These are phyloP conservation scores for Cenopis cana DNA, from an alignment of 2,888 invertebrate species.

Conservation along the genomic window DNA sequence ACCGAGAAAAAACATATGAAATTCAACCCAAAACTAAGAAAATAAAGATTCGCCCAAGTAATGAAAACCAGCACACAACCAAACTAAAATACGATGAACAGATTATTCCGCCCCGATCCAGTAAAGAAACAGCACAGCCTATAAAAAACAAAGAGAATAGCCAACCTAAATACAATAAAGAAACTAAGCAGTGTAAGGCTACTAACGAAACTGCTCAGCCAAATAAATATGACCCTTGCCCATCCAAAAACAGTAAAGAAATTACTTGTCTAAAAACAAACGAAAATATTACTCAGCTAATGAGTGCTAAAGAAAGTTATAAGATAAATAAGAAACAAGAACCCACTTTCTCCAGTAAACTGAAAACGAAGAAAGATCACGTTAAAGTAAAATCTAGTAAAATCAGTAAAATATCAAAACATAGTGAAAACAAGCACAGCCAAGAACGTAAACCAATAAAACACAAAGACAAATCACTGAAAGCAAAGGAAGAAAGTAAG, in stretches of 20 bases:
- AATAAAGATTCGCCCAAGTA: neutral
- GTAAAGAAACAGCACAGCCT: neutral
- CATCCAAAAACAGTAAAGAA: neutral
- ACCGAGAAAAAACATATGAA: neutral
- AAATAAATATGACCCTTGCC: neutral
- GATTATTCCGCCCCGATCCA: neutral
- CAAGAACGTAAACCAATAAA: neutral
- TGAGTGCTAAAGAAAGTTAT: neutral
- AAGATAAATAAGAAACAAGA: conserved; percentile 19
- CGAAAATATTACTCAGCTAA: conserved; percentile 5
- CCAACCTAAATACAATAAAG: conserved; percentile 12
- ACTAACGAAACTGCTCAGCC: neutral
- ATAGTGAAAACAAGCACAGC: neutral
- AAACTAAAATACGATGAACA: neutral
- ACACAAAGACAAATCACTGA: neutral
- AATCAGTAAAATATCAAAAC: conserved; percentile 1
- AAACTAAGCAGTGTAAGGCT: conserved; percentile 4
- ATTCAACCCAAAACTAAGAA: neutral
- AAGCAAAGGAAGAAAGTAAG: neutral
- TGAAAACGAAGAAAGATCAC: conserved; percentile 19
- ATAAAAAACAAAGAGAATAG: conserved; percentile 14
- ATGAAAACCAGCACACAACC: neutral
- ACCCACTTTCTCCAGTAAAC: conserved; percentile 12
- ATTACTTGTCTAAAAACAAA: conserved; percentile 1
- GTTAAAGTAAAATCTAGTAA: neutral